phyloP scores from a whole-genome alignment of 2,797 vertebrate genomes.

The Phalanger gymnotis region DNA sequence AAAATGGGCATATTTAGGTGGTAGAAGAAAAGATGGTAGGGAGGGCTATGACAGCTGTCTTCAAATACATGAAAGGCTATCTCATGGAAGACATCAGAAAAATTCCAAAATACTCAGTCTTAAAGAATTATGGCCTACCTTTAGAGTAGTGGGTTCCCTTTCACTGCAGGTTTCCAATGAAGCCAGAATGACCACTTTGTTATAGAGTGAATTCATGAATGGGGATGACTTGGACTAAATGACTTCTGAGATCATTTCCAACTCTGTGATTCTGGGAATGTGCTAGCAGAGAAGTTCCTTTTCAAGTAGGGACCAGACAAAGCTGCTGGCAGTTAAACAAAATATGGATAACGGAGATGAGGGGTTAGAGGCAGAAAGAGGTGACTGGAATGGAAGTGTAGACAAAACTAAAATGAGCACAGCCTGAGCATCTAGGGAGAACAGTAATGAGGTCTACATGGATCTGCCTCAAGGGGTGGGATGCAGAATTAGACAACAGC shows the following conservation, averaged over 20 bases:
- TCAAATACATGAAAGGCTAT: not conserved
- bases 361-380: not conserved
- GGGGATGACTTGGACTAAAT: not conserved
- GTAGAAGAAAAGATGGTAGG: not conserved
- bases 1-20: not conserved
- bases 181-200: not conserved
- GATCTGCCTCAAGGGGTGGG: not conserved
- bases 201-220: not conserved
- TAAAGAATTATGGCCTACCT: not conserved
- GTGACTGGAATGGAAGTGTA: not conserved
- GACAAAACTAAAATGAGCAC: not conserved
- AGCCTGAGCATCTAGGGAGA: not conserved
- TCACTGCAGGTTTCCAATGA: not conserved
- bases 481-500: not conserved
- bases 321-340: not conserved
- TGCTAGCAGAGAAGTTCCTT: not conserved
- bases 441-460: not conserved
- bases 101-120: not conserved
- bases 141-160: not conserved
- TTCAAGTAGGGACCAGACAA: not conserved
- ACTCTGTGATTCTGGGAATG: not conserved
- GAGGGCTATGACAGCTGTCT: not conserved
- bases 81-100: not conserved
- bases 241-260: not conserved
- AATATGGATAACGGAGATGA: not conserved